Evolutionary conservation across 2,888 invertebrate species (phyloP).

Genomic region (Hypsopygia costalis): DNA sequence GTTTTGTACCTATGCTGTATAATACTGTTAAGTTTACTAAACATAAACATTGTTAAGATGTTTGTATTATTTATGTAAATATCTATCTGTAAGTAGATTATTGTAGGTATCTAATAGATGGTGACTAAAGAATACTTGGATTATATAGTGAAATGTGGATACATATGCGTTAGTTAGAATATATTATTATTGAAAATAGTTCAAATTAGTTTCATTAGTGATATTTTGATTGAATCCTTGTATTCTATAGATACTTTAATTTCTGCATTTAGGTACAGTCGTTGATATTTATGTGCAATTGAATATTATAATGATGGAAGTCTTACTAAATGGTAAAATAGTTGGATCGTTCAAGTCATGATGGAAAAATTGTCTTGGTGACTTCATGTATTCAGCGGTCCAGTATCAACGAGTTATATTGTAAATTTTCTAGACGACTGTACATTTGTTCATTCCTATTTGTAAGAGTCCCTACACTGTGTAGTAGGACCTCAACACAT

Average conservation of each 20-base stretch:
- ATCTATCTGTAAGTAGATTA: constrained; percentile 56
- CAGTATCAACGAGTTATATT: constrained; percentile 16
- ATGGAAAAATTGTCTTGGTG: no score
- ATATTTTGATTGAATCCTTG: constrained; percentile 34
- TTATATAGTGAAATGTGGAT: constrained; percentile 52
- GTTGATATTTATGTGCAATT: constrained; percentile 8
- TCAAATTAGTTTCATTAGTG: constrained; percentile 62
- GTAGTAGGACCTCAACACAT: constrained; percentile 28
- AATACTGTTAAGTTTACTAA: constrained; percentile 70
- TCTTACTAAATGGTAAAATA: no score
- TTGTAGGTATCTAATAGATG: constrained; percentile 46
- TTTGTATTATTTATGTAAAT: constrained; percentile 78
- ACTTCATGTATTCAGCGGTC: no score
- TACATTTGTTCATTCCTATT: constrained; percentile 52
- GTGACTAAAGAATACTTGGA: constrained; percentile 41
- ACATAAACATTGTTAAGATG: constrained; percentile 64
- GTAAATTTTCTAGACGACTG: constrained; percentile 26
- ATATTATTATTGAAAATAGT: constrained; percentile 45
- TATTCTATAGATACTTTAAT: constrained; percentile 31
- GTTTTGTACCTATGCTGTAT: constrained; percentile 63
- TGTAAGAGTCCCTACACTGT: constrained; percentile 27
- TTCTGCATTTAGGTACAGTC: constrained; percentile 53
- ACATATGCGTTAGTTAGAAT: constrained; percentile 38
- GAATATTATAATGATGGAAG: no score
- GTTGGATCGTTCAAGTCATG: no score